Evolutionary conservation across 2,113 vertebrate genomes (phyloP).

Genomic region (Lonchura striata): DNA sequence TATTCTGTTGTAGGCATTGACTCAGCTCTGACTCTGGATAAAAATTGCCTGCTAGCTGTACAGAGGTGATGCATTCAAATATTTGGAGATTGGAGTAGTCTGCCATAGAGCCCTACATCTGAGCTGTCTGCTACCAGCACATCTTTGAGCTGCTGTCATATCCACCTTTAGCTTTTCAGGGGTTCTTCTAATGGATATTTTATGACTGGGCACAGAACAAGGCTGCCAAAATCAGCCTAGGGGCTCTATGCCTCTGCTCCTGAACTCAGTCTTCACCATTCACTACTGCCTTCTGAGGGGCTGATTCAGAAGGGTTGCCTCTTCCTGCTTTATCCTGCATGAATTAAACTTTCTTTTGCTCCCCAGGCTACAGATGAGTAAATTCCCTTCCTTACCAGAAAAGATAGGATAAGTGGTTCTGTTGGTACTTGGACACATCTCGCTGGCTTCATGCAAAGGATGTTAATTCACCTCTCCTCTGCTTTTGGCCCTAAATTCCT

Average conservation of each 20-base stretch:
- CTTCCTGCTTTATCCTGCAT: not conserved
- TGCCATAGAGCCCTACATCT: rapidly evolving
- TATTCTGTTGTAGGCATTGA: not conserved
- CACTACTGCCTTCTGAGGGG: not conserved
- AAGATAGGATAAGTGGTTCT: not conserved
- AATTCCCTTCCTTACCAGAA: not conserved
- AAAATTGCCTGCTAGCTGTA: not conserved
- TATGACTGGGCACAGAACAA: not conserved
- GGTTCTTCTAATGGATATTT: not conserved
- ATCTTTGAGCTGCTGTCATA: not conserved
- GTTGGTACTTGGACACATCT: not conserved
- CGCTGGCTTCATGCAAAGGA: not conserved
- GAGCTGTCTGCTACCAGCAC: not conserved
- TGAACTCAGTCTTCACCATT: not conserved
- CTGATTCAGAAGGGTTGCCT: not conserved
- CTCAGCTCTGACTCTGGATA: not conserved
- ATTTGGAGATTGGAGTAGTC: not conserved
- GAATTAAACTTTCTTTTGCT: not conserved
- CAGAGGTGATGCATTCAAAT: not conserved
- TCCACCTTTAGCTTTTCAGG: not conserved
- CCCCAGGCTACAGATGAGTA: not conserved
- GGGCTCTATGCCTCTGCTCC: not conserved
- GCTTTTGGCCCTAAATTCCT: constrained; percentile 5
- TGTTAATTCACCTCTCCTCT: constrained; percentile 4
- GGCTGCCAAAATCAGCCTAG: not conserved